Percentiles rank a stretch among this genome's conserved stretches.
These are phyloP conservation scores for Amblyjoppa proteus DNA, from an alignment of 2,888 invertebrate species.

Conservation along the genomic window DNA sequence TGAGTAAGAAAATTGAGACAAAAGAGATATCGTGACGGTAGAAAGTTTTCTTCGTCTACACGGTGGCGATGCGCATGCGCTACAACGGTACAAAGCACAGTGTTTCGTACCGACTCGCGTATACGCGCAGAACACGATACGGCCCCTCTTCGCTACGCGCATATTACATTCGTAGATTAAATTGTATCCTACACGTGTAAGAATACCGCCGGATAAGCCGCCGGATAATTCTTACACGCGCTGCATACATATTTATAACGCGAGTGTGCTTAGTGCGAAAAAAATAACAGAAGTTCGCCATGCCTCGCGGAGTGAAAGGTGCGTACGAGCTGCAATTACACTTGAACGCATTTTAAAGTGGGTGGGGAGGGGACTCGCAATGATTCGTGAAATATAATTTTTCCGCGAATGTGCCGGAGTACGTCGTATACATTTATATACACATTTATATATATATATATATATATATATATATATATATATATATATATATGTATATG, in stretches of 20 bases:
- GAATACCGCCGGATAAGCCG: not conserved
- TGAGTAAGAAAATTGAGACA: slow-evolving; percentile 38
- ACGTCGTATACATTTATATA: slow-evolving; percentile 7
- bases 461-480: too few relatives aligned
- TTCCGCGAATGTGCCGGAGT: slow-evolving; percentile 10
- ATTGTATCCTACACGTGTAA: not conserved
- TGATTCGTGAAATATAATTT: slow-evolving; percentile 62
- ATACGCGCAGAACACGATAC: not conserved
- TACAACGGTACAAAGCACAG: not conserved
- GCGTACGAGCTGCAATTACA: slow-evolving; percentile 36
- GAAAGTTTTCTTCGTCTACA: slow-evolving; percentile 56
- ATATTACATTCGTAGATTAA: not conserved
- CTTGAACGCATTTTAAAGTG: slow-evolving; percentile 37
- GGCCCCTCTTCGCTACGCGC: not conserved
- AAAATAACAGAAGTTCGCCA: slow-evolving; percentile 13
- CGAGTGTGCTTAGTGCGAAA: slow-evolving; percentile 34
- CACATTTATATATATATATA: not conserved
- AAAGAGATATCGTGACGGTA: slow-evolving; percentile 60
- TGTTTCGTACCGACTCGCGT: not conserved
- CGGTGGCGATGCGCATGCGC: not conserved
- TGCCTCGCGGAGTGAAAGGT: slow-evolving; percentile 60
- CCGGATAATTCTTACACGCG: not conserved
- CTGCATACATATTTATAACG: slow-evolving; percentile 42
- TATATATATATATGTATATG: too few relatives aligned
- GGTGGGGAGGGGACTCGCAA: slow-evolving; percentile 20